Base-by-base conservation (phyloP, 2,113 vertebrate genomes). In the Alethe diademata region DNA sequence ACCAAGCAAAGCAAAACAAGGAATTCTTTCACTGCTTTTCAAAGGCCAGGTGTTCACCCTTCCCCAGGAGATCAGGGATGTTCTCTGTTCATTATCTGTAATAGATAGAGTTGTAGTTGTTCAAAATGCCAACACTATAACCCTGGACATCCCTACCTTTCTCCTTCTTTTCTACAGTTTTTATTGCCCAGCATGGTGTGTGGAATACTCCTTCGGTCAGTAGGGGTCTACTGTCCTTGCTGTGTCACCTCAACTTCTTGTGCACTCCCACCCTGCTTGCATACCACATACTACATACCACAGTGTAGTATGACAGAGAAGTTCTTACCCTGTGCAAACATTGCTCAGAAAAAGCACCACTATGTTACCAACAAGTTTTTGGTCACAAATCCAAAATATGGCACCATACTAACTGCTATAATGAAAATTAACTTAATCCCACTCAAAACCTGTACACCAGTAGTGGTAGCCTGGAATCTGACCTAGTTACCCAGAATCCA, bases 211-310 rank as follows among this genome's bases (percentile, higher is more conserved):
- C 36, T 81, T n/a, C 8, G 14, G 28, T 29, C 23, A 38, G 7
- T 1, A 38, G 16, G 11, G 6, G 16, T 60, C n/a, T 0, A 0
- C 28, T 66, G 6, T 45, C 23, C 14, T 19, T 28, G 10, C 45
- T 74, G 23, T 45, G 38, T 25, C 23, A 51, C 16, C 19, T 43
- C 45, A 73, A 9, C 8, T 38, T 66, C 43, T 58, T 51, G 26
- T 17, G 12, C 19, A 24, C 18, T 80, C 43, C 33, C 33, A 58
- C 15, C 14, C 51, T 73, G 28, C 19, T 66, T 11, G 14, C 45
- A 47, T 47, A 12, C 12, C 22, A 23, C 47, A 47, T 12, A 23
- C 22, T 47, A 47, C 45, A 47, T 47, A 47, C 22, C 47, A 47
- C 22, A 47, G 16, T 38, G 8, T 20, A 2, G 23, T 14, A 31